Evolutionary conservation across 2,888 invertebrate species (phyloP), one percentile per base, ranked within the genome.

Genomic region (Choristoneura rosaceana): DNA sequence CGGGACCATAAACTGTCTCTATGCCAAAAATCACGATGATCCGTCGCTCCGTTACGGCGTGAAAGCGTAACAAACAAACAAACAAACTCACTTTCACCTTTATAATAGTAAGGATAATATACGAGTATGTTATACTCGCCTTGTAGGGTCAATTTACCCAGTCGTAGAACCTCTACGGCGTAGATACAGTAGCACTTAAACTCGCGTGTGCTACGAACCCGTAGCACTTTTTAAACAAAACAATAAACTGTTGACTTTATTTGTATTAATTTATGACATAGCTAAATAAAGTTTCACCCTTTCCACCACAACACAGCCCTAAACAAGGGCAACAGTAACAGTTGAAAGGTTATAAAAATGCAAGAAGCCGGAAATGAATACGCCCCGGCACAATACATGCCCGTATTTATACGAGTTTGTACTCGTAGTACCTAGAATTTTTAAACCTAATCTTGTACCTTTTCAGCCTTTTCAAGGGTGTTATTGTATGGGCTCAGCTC

Each of bases 311-410:
- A 25, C 52, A 50, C 25, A 71, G 25, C 66, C 55, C 47, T 62
- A 63, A 4, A 38, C 47, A 59, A 80, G 82, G 78, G 82, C 80
- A 85, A 85, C 78, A 83, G 84, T 80, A 86, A 83, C 83, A 81
- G 81, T 82, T 83, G 84, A 84, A 84, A 86, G 82, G 85, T 87
- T 85, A 90, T 90, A 90, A 90, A 91, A 91, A 90, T 90, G 88
- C 88, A 89, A 90, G 89, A 85, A 86, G 84, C 84, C 86, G 91
- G 90, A 91, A 91, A 92, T 91, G 88, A 90, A 87, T 88, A 88
- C 84, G 83, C 82, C 82, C 78, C 81, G 82, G 80, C 78, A 81
- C 84, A 84, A 83, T 80, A 82, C 80, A 78, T 71, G 41, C 25
- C n/a, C 2, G 63, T 50, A 60, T 50, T n/a, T 63, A 59, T 64